phyloP scores from a whole-genome alignment of 2,113 vertebrate genomes.

The Synchiropus splendidus region DNA sequence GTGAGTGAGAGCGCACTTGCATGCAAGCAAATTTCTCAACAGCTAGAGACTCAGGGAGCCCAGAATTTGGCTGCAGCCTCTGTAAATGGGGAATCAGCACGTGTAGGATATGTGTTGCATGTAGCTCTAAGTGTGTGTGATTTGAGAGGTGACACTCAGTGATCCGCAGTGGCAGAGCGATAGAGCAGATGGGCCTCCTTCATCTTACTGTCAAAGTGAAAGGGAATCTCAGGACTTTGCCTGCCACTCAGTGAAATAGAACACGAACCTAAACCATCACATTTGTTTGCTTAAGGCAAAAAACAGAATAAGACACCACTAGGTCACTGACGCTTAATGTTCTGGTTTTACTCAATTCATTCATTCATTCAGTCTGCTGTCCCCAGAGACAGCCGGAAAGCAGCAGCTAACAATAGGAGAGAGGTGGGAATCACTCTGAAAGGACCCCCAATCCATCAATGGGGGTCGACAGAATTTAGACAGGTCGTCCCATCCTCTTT shows the following conservation, averaged over 20 bases:
- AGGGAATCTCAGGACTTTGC: background rate
- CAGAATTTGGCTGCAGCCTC: background rate
- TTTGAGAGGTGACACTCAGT: slow-evolving; percentile 14
- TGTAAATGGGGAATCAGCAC: slow-evolving; percentile 19
- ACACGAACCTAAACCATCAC: background rate
- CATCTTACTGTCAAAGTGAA: slow-evolving; percentile 17
- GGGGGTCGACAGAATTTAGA: no score
- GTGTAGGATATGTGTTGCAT: background rate
- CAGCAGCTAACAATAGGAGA: no score
- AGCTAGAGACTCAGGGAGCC: background rate
- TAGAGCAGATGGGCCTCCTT: slow-evolving; percentile 24
- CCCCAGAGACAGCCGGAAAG: no score
- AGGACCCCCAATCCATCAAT: no score
- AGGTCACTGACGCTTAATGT: background rate
- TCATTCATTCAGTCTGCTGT: background rate
- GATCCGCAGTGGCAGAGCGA: slow-evolving; percentile 18
- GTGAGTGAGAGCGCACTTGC: slow-evolving; percentile 1
- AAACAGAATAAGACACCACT: background rate
- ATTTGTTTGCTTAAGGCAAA: background rate
- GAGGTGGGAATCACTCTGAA: no score
- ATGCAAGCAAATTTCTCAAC: background rate
- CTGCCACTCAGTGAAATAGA: slow-evolving; percentile 1
- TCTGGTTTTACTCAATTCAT: background rate
- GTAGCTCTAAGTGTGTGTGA: slow-evolving; percentile 4
- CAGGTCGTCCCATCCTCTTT: no score